Percentiles rank a stretch among this genome's conserved stretches.
Conservation (phyloP, 2,888 invertebrate species). For the Pseudanteris insignis region DNA sequence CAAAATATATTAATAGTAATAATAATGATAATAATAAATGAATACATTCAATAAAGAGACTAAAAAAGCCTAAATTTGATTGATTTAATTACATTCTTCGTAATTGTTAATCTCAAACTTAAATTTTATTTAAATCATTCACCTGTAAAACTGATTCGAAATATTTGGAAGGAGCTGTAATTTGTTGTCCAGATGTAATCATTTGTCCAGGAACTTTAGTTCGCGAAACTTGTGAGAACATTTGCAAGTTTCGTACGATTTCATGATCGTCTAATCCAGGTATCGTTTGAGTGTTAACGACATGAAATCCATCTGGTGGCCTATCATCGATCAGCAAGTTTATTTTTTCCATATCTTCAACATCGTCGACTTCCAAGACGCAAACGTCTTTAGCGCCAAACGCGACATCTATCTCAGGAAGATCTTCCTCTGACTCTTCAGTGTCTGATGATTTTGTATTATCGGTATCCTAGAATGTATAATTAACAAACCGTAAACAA, state of each 20-base stretch:
- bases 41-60: too few relatives aligned
- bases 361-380: conserved; percentile 52
- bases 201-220: conserved; percentile 68
- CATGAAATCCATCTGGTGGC: conserved; percentile 80
- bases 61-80: too few relatives aligned
- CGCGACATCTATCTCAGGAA: conserved; percentile 75
- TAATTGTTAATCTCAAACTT: too few relatives aligned
- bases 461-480: conserved; percentile 56
- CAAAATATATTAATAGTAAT: too few relatives aligned
- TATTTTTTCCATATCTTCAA: conserved; percentile 82
- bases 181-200: conserved; percentile 61
- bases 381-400: conserved; percentile 81
- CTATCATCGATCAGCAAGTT: conserved; percentile 78
- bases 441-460: conserved; percentile 69
- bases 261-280: conserved; percentile 77
- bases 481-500: background rate
- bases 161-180: conserved; percentile 68
- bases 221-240: conserved; percentile 82
- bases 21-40: too few relatives aligned
- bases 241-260: conserved; percentile 77
- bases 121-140: too few relatives aligned
- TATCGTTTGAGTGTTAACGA: conserved; percentile 80
- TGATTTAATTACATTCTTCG: too few relatives aligned
- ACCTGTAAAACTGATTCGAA: conserved; percentile 66
- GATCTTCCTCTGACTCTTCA: conserved; percentile 75